A percentile compares a stretch with the other conserved stretches of the same genome.
phyloP scores from a whole-genome alignment of 1,140 invertebrate genomes.

The Lerema accius region DNA sequence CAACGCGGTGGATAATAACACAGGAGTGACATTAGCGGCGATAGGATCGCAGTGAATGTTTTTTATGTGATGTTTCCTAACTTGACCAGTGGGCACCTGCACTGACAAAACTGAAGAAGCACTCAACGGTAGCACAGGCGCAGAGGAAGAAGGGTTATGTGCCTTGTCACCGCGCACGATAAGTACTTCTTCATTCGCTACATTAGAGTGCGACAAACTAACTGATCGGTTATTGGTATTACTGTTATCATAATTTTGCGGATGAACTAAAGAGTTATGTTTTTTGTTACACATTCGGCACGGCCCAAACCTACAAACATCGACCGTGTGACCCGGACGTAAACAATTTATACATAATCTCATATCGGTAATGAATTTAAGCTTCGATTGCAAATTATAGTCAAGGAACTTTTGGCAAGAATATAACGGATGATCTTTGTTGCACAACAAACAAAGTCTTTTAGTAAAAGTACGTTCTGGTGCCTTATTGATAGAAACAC shows the following conservation, averaged over 20 bases:
- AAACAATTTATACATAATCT: conserved; percentile 17
- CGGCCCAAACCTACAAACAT: conserved; percentile 2
- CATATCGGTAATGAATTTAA: not conserved
- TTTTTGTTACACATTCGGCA: conserved; percentile 5
- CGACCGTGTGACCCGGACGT: conserved; percentile 6
- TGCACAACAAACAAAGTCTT: not conserved
- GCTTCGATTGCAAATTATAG: not conserved
- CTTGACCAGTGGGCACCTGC: not conserved
- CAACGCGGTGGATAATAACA: conserved; percentile 35
- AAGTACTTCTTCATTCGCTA: not conserved
- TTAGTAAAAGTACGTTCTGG: not conserved
- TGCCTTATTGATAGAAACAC: not conserved
- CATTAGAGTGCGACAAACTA: not conserved
- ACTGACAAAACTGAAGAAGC: not conserved
- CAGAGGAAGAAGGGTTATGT: not conserved
- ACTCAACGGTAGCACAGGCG: not conserved
- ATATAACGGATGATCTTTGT: conserved; percentile 4
- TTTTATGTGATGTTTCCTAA: not conserved
- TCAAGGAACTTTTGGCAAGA: conserved; percentile 1
- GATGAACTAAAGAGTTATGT: conserved; percentile 3
- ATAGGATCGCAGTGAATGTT: not conserved
- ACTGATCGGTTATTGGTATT: not conserved
- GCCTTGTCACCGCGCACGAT: not conserved
- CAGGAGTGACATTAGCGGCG: not conserved
- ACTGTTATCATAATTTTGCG: not conserved